phyloP scores from a whole-genome alignment of 2,113 vertebrate genomes.

The Manacus vitellinus region DNA sequence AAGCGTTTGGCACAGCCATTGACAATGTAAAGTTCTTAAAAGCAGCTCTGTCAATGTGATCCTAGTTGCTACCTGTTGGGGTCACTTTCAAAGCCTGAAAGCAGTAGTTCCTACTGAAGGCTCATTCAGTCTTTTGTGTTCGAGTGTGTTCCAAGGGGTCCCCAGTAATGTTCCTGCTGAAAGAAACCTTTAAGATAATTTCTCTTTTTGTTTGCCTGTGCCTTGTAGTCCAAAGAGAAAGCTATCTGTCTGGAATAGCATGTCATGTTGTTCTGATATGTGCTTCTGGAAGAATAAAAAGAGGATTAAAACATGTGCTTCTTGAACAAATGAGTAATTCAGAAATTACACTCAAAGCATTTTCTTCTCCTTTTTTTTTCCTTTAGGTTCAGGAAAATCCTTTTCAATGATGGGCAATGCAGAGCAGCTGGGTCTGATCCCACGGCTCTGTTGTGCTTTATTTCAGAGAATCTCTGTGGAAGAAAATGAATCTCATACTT shows the following conservation, averaged over 20 bases:
- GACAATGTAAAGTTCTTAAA: background rate
- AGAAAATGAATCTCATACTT: slow-evolving; percentile 86
- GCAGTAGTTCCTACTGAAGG: background rate
- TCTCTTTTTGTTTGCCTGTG: background rate
- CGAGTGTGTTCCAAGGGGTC: background rate
- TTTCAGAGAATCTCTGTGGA: slow-evolving; percentile 92
- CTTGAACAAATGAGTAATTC: background rate
- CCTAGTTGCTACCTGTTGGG: background rate
- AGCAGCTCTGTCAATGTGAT: background rate
- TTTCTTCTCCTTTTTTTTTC: slow-evolving; percentile 22
- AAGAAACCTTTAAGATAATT: background rate
- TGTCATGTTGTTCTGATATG: background rate
- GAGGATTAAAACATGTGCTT: background rate
- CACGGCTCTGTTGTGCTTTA: slow-evolving; percentile 94
- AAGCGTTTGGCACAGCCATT: background rate
- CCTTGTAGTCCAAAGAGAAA: background rate
- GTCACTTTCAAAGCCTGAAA: background rate
- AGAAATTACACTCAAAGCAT: background rate
- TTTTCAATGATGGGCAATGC: slow-evolving; percentile 99
- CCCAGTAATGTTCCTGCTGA: background rate
- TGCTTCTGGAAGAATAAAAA: background rate
- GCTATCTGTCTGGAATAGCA: background rate
- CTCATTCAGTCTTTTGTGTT: background rate
- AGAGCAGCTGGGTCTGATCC: slow-evolving; percentile 95
- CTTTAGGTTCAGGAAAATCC: slow-evolving; percentile 95